phyloP scores from a whole-genome alignment of 92 coral and sea anemone genomes.

The Epizoanthus fatuus region DNA sequence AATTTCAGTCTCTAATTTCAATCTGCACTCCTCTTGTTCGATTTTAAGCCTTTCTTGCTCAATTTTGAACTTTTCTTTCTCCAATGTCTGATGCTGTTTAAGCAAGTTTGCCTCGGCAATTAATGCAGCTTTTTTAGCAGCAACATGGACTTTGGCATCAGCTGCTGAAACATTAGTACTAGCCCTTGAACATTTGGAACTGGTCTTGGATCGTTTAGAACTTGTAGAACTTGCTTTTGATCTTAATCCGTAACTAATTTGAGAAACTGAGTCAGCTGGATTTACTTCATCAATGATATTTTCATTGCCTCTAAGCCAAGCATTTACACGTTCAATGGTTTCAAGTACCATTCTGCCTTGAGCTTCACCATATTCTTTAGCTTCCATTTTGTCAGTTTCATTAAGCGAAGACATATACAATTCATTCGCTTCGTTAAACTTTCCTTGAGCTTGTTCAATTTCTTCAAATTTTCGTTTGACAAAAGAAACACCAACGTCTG shows the following conservation, averaged over 20 bases:
- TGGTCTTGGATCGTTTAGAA: neutral
- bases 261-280: neutral
- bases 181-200: neutral
- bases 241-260: neutral
- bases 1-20: slow-evolving; percentile 57
- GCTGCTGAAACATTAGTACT: too few relatives aligned
- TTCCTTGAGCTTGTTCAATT: slow-evolving; percentile 12
- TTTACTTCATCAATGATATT: slow-evolving; percentile 22
- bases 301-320: slow-evolving; percentile 25
- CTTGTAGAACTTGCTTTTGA: neutral
- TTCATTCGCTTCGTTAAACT: slow-evolving; percentile 24
- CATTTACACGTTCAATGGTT: slow-evolving; percentile 27
- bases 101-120: slow-evolving; percentile 62
- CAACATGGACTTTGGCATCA: slow-evolving; percentile 29
- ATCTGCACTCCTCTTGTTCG: slow-evolving; percentile 50
- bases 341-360: slow-evolving; percentile 10
- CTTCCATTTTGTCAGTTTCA: slow-evolving; percentile 16
- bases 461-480: slow-evolving; percentile 25
- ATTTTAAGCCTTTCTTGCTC: too few relatives aligned
- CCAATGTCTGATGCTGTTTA: slow-evolving; percentile 30
- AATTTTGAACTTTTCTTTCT: neutral
- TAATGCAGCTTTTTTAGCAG: slow-evolving; percentile 69
- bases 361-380: slow-evolving; percentile 21
- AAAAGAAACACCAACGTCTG: slow-evolving; percentile 35
- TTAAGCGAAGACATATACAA: slow-evolving; percentile 26